Evolutionary conservation across 1,140 invertebrate species (phyloP), one percentile per base, ranked within the genome.

Genomic region (Macrostomum lignano): DNA sequence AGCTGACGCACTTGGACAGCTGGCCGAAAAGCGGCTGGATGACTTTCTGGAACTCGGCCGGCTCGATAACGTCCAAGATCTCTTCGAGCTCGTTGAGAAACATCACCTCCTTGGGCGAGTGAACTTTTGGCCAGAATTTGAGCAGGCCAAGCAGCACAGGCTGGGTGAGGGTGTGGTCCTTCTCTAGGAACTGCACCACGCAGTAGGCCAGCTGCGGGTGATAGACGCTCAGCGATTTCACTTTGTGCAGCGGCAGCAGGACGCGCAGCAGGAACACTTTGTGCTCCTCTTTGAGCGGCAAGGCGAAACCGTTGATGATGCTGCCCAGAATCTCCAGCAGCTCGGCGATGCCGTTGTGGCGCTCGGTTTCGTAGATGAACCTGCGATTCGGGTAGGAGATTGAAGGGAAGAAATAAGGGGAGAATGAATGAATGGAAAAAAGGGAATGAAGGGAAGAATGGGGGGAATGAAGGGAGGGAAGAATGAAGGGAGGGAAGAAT

Each of bases 61-160:
- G 17, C 14, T 43, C 41, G 15, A 43, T 45, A 10, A 45, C 43
- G 31, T 45, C 43, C n/a, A 45, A 31, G 10, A 45, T 45, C 33
- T 45, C 43, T 28, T 45, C 43, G 24, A 45, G 17, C 30, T 45
- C 43, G 15, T 40, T 38, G 10, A 45, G 36, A 29, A 45, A 45
- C 43, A 45, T 44, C 7, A 46, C 63, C 57, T 91, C 81, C 58
- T 91, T 91, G 10, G 78, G 79, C 46, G 75, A 81, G 51, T 84
- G 77, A 14, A 78, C 82, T 58, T 88, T 91, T 17, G 82, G 82
- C 82, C 82, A 91, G 55, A 78, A 86, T 54, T 88, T 88, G 38
- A 91, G 61, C 37, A 91, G 59, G 45, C 72, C 71, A 49, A 71
- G 70, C 40, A 36, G 37, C 30, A 44, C 77, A 13, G 74, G 73